Evolutionary conservation across 2,797 vertebrate genomes (phyloP), one percentile per base, ranked within the genome.

Genomic region (Characodon lateralis): DNA sequence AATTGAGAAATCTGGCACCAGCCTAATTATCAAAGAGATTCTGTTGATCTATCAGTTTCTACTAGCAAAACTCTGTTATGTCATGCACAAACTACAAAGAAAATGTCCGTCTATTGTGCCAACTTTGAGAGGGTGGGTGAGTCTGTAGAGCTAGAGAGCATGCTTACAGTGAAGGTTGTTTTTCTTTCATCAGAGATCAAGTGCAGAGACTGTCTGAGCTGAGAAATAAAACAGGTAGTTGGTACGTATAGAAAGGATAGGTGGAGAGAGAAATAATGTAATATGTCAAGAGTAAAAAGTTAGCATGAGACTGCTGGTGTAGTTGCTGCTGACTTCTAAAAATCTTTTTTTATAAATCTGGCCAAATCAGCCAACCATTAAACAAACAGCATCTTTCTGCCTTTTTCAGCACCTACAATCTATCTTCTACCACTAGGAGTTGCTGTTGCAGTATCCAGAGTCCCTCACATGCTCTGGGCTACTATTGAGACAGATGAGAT

Each of bases 401-500:
- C 66, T 58, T 58, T 39, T 72, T 26, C 9, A 73, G 58, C 72
- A 78, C 39, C 20, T 24, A n/a, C 53, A 48, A 72, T 80, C 31
- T n/a, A 59, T 43, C 35, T 74, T 41, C 10, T 0, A 74, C 91
- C 95, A 95, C 94, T 91, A 94, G 94, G 94, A 94, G 94, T 94
- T 91, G 94, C 90, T 94, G 91, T 94, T 95, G 94, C 91, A 87
- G 91, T 95, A 88, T 82, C 83, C 81, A 91, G 85, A 43, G 85
- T 76, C 74, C 55, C 48, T 78, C 66, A 59, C n/a, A 80, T 24
- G 78, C 88, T 78, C 72, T 39, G 77, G 88, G 79, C 90, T 80
- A 61, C 85, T 88, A 91, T 88, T 91, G 89, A 94, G 92, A 94
- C 92, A 92, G 91, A 95, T 95, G 93, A 94, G 94, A 94, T 94